Base-by-base conservation (phyloP, 1,140 invertebrate genomes). In the Vanessa tameamea region DNA sequence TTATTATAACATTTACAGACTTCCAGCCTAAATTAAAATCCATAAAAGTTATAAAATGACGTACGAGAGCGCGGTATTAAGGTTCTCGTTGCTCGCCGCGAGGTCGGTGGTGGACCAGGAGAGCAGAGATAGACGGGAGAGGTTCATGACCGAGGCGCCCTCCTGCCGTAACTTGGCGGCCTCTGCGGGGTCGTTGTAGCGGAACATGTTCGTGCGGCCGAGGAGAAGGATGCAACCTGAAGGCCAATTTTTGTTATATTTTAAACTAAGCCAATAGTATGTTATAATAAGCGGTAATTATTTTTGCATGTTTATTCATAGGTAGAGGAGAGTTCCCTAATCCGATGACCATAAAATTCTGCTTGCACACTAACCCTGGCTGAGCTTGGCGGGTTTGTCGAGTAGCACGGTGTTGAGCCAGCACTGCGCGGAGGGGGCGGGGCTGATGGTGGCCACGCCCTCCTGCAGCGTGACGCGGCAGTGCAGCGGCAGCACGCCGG, bases 141-240 rank as follows among this genome's bases (percentile, higher is more conserved):
- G 94, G 92, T 96, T 97, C 86, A 95, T 94, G 78, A 95, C 94
- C 26, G 95, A 95, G 77, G 94, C 95, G 72, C 94, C 94, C 83
- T 95, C 95, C 91, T 96, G 96, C 50, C 97, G 94, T 59, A 98
- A 91, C 87, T 97, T 96, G 14, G 97, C 97, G 14, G 97, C 97
- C 89, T 98, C 97, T 0, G 94, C 96, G 31, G 98, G 98, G 94
- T 98, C 97, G 92, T 98, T 98, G 89, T 97, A 98, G 48, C 97
- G 95, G 91, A 98, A 98, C 94, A 98, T 98, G 88, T 98, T 98
- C 53, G 97, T 97, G 75, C 96, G 95, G 3, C 98, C 98, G 20
- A 99, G 93, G 37, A 98, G 92, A 47, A 99, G 96, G 43, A 98
- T 96, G 85, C 96, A 97, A 50, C 96, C 95, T 96, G 82, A 83